A percentile compares a stretch with the other conserved stretches of the same genome.
Conservation (phyloP, 1,140 invertebrate species). For the Euwallacea similis region DNA sequence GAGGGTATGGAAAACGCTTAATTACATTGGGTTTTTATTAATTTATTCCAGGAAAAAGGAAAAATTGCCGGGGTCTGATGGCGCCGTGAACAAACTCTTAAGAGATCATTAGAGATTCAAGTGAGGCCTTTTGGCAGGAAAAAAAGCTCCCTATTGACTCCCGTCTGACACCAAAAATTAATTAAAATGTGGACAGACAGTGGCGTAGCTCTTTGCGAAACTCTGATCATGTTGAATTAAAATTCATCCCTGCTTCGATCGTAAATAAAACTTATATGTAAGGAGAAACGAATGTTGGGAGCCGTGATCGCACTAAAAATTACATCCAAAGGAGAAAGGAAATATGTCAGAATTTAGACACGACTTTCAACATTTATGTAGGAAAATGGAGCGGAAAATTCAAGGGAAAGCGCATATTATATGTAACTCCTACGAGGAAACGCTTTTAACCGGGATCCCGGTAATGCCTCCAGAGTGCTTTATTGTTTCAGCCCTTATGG, state of each 20-base stretch:
- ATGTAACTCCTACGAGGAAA: constrained; percentile 24
- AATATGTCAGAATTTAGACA: constrained; percentile 33
- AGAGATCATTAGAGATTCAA: constrained; percentile 21
- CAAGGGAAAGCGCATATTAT: constrained; percentile 3
- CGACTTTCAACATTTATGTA: constrained; percentile 26
- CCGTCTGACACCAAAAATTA: constrained; percentile 6
- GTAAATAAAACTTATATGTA: background rate
- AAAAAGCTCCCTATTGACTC: constrained; percentile 15
- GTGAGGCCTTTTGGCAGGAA: background rate
- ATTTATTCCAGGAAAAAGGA: constrained; percentile 12
- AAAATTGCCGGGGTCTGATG: constrained; percentile 3
- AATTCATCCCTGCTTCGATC: no score
- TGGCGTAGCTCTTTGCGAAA: no score
- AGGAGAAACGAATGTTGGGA: constrained; percentile 6
- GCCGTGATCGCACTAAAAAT: constrained; percentile 7
- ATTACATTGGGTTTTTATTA: constrained; percentile 14
- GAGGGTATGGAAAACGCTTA: constrained; percentile 12
- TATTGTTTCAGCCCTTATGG: constrained; percentile 10
- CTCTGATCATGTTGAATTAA: no score
- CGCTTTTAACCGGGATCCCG: constrained; percentile 16
- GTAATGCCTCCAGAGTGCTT: constrained; percentile 11
- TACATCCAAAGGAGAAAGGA: background rate
- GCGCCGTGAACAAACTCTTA: constrained; percentile 7
- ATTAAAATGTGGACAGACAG: no score
- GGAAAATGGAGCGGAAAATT: constrained; percentile 23